Percentiles rank a stretch among this genome's conserved stretches.
These are phyloP conservation scores for Drosophila parthenogenetica DNA, from an alignment of 2,888 invertebrate species.

Conservation along the genomic window DNA sequence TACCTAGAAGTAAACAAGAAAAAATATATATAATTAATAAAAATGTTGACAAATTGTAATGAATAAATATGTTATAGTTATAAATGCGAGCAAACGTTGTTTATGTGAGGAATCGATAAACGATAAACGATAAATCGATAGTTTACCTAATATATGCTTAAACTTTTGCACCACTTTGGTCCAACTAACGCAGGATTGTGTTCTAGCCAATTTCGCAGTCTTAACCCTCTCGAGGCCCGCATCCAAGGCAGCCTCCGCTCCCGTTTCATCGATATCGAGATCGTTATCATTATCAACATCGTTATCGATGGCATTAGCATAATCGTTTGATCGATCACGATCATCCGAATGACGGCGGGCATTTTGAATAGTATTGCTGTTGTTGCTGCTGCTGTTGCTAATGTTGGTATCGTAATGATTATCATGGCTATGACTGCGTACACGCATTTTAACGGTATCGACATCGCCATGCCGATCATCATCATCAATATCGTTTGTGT, in stretches of 20 bases:
- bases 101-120: neutral
- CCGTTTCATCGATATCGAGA: conserved; percentile 53
- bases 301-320: conserved; percentile 25
- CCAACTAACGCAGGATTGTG: conserved; percentile 84
- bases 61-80: neutral
- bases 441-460: conserved; percentile 55
- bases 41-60: neutral
- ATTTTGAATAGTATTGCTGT: conserved; percentile 5
- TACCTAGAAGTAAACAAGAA: conserved; percentile 65
- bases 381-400: conserved; percentile 33
- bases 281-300: conserved; percentile 36
- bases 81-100: conserved; percentile 23
- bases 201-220: conserved; percentile 69
- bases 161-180: conserved; percentile 83
- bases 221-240: conserved; percentile 60
- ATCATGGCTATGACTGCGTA: conserved; percentile 68
- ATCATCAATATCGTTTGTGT: conserved; percentile 17
- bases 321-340: conserved; percentile 29
- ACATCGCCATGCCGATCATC: conserved; percentile 18
- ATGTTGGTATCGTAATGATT: conserved; percentile 52
- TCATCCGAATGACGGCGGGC: conserved; percentile 44
- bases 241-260: conserved; percentile 58
- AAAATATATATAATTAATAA: neutral
- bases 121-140: conserved; percentile 13
- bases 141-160: conserved; percentile 81